Conservation (phyloP, 2,888 invertebrate genomes). For the Schrankia costaestrigalis region DNA sequence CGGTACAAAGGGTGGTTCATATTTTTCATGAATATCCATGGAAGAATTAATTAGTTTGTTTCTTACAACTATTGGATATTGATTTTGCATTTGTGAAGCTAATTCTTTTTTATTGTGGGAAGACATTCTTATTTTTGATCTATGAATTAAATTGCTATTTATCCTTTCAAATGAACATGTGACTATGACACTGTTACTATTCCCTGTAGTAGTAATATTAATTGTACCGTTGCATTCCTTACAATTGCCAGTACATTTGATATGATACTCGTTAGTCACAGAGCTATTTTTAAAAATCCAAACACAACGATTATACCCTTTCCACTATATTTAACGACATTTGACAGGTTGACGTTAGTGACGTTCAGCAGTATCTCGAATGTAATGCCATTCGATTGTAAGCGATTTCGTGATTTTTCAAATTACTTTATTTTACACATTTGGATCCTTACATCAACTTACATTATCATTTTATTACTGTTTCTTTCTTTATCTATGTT, state of each 20-base stretch:
- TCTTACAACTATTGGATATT: constrained; percentile 10
- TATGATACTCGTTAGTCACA: constrained; percentile 3
- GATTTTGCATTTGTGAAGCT: constrained; percentile 7
- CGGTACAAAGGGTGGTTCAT: constrained; percentile 9
- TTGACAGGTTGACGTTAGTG: too few species aligned
- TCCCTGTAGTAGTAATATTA: constrained; percentile 2
- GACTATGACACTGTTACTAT: constrained; percentile 2
- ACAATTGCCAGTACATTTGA: constrained; percentile 3
- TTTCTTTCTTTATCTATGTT: too few species aligned
- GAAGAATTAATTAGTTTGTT: constrained; percentile 7
- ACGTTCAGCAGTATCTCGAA: too few species aligned
- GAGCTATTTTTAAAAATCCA: constrained; percentile 12
- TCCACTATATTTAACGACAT: too few species aligned
- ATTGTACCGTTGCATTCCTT: constrained; percentile 6
- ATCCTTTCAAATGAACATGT: constrained; percentile 3
- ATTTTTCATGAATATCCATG: constrained; percentile 5
- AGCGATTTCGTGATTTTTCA: too few species aligned
- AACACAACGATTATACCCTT: too few species aligned
- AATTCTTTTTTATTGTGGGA: constrained; percentile 8
- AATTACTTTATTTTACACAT: too few species aligned
- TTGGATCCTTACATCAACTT: too few species aligned
- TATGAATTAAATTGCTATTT: constrained; percentile 5
- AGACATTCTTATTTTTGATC: constrained; percentile 10
- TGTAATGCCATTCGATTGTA: too few species aligned
- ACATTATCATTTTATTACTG: too few species aligned